These are phyloP conservation scores for Neelides folsomi DNA, from an alignment of 2,888 invertebrate species.

Conservation along the genomic window DNA sequence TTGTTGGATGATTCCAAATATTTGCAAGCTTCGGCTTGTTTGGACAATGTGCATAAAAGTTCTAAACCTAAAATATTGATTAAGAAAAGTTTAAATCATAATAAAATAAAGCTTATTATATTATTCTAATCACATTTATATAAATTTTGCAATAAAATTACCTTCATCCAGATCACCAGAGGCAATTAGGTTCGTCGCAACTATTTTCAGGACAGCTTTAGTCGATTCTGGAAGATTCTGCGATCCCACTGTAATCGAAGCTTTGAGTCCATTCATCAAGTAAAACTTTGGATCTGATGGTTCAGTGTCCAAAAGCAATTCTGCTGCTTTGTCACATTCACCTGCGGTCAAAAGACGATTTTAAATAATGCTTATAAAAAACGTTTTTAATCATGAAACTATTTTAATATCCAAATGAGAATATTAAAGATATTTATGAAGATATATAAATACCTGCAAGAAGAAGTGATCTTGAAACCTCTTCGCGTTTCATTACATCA, in stretches of 20 bases:
- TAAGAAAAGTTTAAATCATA: not conserved
- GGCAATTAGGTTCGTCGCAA: slow-evolving; percentile 29
- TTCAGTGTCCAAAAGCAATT: slow-evolving; percentile 30
- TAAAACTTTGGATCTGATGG: slow-evolving; percentile 25
- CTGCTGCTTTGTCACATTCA: slow-evolving; percentile 28
- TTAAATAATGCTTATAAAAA: too few species aligned
- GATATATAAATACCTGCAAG: slow-evolving; percentile 22
- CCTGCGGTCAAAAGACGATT: too few species aligned
- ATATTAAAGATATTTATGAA: too few species aligned
- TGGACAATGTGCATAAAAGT: slow-evolving; percentile 25
- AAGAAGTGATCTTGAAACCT: slow-evolving; percentile 24
- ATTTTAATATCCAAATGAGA: too few species aligned
- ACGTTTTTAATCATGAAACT: too few species aligned
- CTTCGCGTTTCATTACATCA: slow-evolving; percentile 26
- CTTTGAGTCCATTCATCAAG: slow-evolving; percentile 30
- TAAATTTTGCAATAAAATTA: slow-evolving; percentile 1
- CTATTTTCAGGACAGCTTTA: slow-evolving; percentile 31
- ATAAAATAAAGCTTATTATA: not conserved
- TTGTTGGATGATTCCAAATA: slow-evolving; percentile 31
- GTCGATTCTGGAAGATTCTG: slow-evolving; percentile 26
- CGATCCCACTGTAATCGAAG: slow-evolving; percentile 26
- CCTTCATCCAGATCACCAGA: slow-evolving; percentile 29
- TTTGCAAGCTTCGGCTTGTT: slow-evolving; percentile 29
- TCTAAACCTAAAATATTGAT: slow-evolving; percentile 19
- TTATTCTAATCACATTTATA: not conserved